Evolutionary conservation across 2,113 vertebrate genomes (phyloP), one percentile per base, ranked within the genome.

Genomic region (Dendrocopos noguchii): DNA sequence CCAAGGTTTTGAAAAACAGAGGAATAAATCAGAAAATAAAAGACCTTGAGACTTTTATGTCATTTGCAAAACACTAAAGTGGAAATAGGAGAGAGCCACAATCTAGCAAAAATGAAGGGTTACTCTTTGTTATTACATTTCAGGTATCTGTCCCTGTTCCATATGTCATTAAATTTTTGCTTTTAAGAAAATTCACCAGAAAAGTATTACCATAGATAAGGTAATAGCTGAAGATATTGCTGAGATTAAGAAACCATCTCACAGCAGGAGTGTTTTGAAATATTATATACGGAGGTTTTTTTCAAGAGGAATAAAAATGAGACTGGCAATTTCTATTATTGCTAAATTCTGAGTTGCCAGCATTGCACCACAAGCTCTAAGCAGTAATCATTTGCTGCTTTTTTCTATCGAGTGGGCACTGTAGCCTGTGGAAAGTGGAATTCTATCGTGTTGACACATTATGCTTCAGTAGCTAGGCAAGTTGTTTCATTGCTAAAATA

Each of bases 401-500:
- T 56, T 74, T 87, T 86, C 59, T 72, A 68, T 15, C 28, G 21
- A 89, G 72, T 95, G 80, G 88, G 82, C 70, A 76, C 77, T 88
- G 80, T 47, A 50, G 55, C 50, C 52, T 66, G 47, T 70, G 66
- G 63, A 93, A 83, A 78, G 60, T 36, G 53, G 88, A 94, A 80
- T 91, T 93, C 39, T 66, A 66, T 93, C 88, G 94, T 94, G 83
- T 90, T 94, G 96, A 94, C 72, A 73, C 42, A 57, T 90, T 95
- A 67, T 76, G 90, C 81, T 95, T 96, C 81, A 84, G 55, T 80
- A 84, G 55, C 85, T 73, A 90, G 96, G 79, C 72, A 95, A 91
- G 85, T 88, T 94, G 70, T 88, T 95, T 85, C 78, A 33, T 88
- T 94, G 70, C 81, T 90, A 88, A 95, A 95, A 89, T 94, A 88